Base-by-base conservation (phyloP, 2,113 vertebrate genomes). In the Brevimyrus niger region DNA sequence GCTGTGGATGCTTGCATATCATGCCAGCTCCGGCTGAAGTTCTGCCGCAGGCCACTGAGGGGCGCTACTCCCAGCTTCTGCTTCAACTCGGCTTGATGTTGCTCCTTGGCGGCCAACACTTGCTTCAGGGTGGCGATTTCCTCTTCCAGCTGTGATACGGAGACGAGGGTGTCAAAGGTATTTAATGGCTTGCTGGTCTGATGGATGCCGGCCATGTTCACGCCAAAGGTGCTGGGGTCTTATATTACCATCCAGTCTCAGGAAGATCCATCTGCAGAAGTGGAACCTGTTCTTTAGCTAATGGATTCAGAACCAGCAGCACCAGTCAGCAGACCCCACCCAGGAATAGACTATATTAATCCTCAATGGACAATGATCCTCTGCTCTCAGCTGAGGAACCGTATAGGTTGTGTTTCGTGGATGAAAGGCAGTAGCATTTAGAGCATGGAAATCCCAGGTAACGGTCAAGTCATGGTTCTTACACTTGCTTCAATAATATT, bases 71-170 rank as follows among this genome's bases (percentile, higher is more conserved):
- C 98, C 89, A 99, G 96, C 73, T 97, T 98, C 94, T 98, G 96
- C 92, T 96, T 98, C 91, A 99, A 96, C 89, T 99, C 98, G 0
- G 95, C 92, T 6, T 99, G 95, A 90, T 96, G 97, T 92, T 96
- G 98, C 95, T 99, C 98, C 95, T 99, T 99, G 23, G 97, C 98
- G 55, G 94, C 94, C 92, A 99, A 93, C 86, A 99, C 98, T 96
- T 99, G 98, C 88, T 94, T 96, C 93, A 99, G 90, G 35, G 98
- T 99, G 88, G 94, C 94, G 91, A 99, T 99, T 96, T 99, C 98
- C 91, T 99, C 98, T 90, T 99, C 98, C 90, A 99, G 94, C 98
- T 97, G 88, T 42, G 35, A 35, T 80, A 19, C 73, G 35, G 17
- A 42, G 73, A 80, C 73, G 42, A 80, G 35, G 73, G 73, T 7